Evolutionary conservation across 2,888 invertebrate species (phyloP).

Genomic region (Blastobasis adustella): DNA sequence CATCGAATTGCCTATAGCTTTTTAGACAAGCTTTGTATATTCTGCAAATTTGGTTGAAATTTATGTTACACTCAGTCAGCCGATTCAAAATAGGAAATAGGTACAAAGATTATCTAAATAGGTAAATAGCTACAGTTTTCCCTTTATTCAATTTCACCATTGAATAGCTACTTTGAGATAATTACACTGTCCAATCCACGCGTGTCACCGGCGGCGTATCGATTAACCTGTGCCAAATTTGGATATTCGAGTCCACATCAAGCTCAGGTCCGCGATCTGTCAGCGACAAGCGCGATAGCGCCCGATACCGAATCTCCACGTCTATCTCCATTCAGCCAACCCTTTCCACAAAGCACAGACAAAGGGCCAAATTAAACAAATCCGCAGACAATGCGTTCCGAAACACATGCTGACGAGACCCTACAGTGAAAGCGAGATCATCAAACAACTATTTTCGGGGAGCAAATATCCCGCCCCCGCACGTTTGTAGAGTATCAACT

Average conservation of each 20-base stretch:
- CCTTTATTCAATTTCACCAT: too few relatives aligned
- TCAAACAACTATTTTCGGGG: constrained; percentile 61
- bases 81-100: too few relatives aligned
- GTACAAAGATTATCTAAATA: too few relatives aligned
- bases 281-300: constrained; percentile 54
- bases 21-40: too few relatives aligned
- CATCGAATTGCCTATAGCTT: too few relatives aligned
- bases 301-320: constrained; percentile 53
- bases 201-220: too few relatives aligned
- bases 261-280: constrained; percentile 47
- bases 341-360: constrained; percentile 65
- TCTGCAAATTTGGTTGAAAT: too few relatives aligned
- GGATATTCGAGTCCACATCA: constrained; percentile 22
- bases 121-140: too few relatives aligned
- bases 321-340: constrained; percentile 42
- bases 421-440: constrained; percentile 70
- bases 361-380: constrained; percentile 72
- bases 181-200: too few relatives aligned
- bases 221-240: too few relatives aligned
- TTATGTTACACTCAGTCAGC: too few relatives aligned
- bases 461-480: constrained; percentile 37
- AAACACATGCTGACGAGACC: constrained; percentile 25
- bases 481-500: not conserved
- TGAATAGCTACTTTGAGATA: too few relatives aligned
- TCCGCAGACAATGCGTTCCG: constrained; percentile 63